Evolutionary conservation across 2,113 vertebrate genomes (phyloP).

Genomic region (Capricornis sumatraensis): DNA sequence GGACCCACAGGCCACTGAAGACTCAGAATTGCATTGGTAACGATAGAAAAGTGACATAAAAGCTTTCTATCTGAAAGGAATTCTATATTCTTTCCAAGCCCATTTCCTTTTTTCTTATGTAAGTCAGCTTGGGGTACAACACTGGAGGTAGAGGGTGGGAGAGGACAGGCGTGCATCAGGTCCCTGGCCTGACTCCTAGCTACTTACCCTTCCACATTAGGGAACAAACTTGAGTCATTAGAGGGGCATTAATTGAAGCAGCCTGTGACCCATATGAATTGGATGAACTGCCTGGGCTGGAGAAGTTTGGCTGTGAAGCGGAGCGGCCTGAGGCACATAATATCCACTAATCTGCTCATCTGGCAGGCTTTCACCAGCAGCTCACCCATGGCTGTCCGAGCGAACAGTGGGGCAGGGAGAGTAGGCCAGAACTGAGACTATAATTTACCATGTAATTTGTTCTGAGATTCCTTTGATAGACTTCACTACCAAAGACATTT

Average conservation of each 20-base stretch:
- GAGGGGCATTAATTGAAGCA: slow-evolving; percentile 63
- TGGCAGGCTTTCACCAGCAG: slow-evolving; percentile 48
- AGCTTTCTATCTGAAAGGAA: slow-evolving; percentile 66
- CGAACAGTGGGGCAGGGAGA: slow-evolving; percentile 55
- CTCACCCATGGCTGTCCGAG: slow-evolving; percentile 50
- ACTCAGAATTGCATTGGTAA: slow-evolving; percentile 68
- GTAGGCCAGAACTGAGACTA: slow-evolving; percentile 58
- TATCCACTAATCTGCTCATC: slow-evolving; percentile 72
- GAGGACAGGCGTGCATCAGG: background rate
- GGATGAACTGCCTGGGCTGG: slow-evolving; percentile 14
- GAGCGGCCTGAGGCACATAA: slow-evolving; percentile 61
- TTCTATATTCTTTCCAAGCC: slow-evolving; percentile 21
- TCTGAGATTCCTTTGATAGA: slow-evolving; percentile 76
- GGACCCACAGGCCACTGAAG: slow-evolving; percentile 69
- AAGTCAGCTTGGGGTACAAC: slow-evolving; percentile 14
- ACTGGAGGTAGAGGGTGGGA: background rate
- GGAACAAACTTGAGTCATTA: slow-evolving; percentile 66
- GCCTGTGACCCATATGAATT: slow-evolving; percentile 57
- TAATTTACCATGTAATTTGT: slow-evolving; percentile 77
- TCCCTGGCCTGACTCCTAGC: background rate
- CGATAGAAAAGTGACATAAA: slow-evolving; percentile 70
- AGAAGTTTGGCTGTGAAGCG: slow-evolving; percentile 64
- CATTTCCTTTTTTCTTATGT: background rate
- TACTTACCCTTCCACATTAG: slow-evolving; percentile 30
- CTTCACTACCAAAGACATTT: slow-evolving; percentile 73